These are phyloP conservation scores for Strix aluco DNA, from an alignment of 2,113 vertebrate genomes.

Conservation along the genomic window DNA sequence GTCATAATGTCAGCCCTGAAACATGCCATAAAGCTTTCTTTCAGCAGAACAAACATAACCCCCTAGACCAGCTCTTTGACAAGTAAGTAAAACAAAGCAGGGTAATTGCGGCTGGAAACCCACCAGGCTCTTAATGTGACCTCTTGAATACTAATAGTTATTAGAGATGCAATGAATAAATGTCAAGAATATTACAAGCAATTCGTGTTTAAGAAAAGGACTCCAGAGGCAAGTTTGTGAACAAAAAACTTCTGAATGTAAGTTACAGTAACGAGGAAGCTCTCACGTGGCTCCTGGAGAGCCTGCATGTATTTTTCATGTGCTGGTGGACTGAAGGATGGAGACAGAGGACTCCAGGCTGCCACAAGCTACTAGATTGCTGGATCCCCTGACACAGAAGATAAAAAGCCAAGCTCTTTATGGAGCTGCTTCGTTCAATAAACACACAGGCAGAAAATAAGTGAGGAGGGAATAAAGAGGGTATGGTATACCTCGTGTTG, in stretches of 20 bases:
- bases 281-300: not conserved
- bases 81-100: slow-evolving; percentile 50
- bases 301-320: slow-evolving; percentile 5
- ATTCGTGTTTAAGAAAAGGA: not conserved
- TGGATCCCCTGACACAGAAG: not conserved
- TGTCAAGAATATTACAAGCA: not conserved
- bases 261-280: not conserved
- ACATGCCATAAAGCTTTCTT: slow-evolving; percentile 63
- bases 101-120: slow-evolving; percentile 31
- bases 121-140: slow-evolving; percentile 47
- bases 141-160: slow-evolving; percentile 47
- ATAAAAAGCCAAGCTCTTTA: not conserved
- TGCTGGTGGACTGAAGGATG: not conserved
- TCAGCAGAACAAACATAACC: slow-evolving; percentile 68
- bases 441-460: not conserved
- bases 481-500: not conserved
- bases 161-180: slow-evolving; percentile 49
- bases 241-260: not conserved
- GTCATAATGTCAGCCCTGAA: slow-evolving; percentile 73
- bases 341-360: not conserved
- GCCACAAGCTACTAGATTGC: not conserved
- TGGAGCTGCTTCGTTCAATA: not conserved
- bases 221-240: not conserved
- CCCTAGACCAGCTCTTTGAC: slow-evolving; percentile 49
- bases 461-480: not conserved